phyloP scores from a whole-genome alignment of 1,140 invertebrate genomes.

The Agrypnia vestita region DNA sequence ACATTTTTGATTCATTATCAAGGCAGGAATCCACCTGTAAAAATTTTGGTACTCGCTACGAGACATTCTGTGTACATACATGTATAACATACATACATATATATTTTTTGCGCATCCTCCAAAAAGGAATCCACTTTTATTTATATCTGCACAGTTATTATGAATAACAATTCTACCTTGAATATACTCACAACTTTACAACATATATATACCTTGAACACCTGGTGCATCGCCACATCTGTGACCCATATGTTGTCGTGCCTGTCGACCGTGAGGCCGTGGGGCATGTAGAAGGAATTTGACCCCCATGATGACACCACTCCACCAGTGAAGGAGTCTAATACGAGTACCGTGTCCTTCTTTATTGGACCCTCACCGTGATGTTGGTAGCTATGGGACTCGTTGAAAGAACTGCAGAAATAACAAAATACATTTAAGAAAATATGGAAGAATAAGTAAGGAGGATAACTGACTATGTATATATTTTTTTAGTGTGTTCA shows the following conservation, averaged over 20 bases:
- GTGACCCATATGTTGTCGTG: slow-evolving; percentile 94
- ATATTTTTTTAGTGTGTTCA: too few species aligned
- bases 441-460: too few species aligned
- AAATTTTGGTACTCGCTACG: too few species aligned
- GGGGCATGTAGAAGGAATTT: slow-evolving; percentile 93
- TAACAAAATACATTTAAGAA: neutral
- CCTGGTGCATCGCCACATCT: slow-evolving; percentile 97
- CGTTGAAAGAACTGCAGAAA: slow-evolving; percentile 84
- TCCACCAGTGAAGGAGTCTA: slow-evolving; percentile 83
- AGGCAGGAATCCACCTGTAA: too few species aligned
- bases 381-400: slow-evolving; percentile 79
- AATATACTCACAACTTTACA: too few species aligned
- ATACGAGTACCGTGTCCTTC: slow-evolving; percentile 85
- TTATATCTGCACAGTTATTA: neutral
- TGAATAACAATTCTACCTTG: too few species aligned
- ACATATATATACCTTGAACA: slow-evolving; percentile 82
- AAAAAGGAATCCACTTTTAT: too few species aligned
- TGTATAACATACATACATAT: too few species aligned
- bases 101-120: too few species aligned
- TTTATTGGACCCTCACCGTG: slow-evolving; percentile 82
- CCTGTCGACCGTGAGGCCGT: slow-evolving; percentile 91
- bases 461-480: too few species aligned
- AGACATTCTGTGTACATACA: too few species aligned
- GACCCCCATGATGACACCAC: slow-evolving; percentile 87
- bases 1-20: too few species aligned